Evolutionary conservation across 2,113 vertebrate genomes (phyloP), one percentile per base, ranked within the genome.

Genomic region (Odocoileus hemionus): DNA sequence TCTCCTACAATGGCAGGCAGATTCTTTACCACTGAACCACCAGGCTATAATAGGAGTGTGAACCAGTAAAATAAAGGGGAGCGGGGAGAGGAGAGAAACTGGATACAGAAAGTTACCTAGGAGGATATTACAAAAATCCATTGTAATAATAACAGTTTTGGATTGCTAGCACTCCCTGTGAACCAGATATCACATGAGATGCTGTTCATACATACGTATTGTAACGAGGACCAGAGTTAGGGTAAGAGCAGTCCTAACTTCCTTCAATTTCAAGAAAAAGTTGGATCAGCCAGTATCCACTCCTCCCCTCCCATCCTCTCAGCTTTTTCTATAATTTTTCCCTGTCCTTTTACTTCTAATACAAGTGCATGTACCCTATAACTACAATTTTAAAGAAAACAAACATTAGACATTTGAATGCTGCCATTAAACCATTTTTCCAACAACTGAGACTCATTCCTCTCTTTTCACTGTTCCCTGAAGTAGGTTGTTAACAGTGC

Each of bases 351-450:
- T 3, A 33, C 6, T 16, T 33, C 30, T 23, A 30, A 9, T 25
- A 43, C 26, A 7, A 11, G 23, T 26, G 2, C 12, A 26, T 16
- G 36, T 12, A 7, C 23, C 57, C 33, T 54, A 19, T 50, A 86
- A 67, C 23, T 47, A 33, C 64, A 85, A n/a, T 82, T 76, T 94
- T 45, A 95, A 96, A 61, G 83, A 39, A 89, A 89, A 96, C 30
- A 79, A 79, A 74, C 1, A 28, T 82, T 64, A 54, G 39, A 52
- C n/a, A 89, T 94, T 86, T 64, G 54, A 94, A 50, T 33, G 30
- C 11, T 33, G 21, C n/a, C 54, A 7, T 74, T 70, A 93, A 64
- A 83, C 67, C 9, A 47, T 19, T 94, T 84, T 82, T 82, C 45
- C n/a, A 57, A 50, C n/a, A 28, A 36, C 5, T 47, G 60, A 54